phyloP scores from a whole-genome alignment of 2,113 vertebrate species.

The Ursus arctos region DNA sequence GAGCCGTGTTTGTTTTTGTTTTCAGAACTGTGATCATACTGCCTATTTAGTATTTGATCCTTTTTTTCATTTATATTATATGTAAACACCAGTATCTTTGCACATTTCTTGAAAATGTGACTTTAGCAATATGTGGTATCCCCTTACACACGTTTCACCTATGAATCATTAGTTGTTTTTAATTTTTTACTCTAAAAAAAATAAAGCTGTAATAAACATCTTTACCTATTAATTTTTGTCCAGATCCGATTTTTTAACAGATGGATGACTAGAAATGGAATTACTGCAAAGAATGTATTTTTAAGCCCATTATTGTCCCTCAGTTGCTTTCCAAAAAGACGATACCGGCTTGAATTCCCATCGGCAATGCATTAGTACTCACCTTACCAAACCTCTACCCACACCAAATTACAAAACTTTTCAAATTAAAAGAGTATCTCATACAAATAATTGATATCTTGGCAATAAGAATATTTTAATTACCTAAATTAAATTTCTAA shows the following conservation, averaged over 20 bases:
- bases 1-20: not conserved
- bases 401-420: not conserved
- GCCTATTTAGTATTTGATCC: not conserved
- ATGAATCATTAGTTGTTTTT: not conserved
- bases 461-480: not conserved
- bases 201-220: not conserved
- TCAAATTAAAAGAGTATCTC: not conserved
- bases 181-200: conserved; percentile 19
- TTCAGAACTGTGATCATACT: not conserved
- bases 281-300: not conserved
- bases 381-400: not conserved
- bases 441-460: not conserved
- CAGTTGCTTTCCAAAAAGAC: not conserved
- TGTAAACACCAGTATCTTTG: not conserved
- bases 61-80: conserved; percentile 35
- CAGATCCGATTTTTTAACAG: not conserved
- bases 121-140: not conserved
- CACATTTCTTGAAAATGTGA: not conserved
- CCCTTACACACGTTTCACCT: not conserved
- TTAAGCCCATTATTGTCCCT: not conserved
- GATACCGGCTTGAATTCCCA: not conserved
- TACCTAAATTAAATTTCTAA: not conserved
- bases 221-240: not conserved
- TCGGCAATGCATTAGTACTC: not conserved
- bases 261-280: not conserved